Evolutionary conservation across 2,113 vertebrate genomes (phyloP), one percentile per base, ranked within the genome.

Genomic region (Mirza zaza): DNA sequence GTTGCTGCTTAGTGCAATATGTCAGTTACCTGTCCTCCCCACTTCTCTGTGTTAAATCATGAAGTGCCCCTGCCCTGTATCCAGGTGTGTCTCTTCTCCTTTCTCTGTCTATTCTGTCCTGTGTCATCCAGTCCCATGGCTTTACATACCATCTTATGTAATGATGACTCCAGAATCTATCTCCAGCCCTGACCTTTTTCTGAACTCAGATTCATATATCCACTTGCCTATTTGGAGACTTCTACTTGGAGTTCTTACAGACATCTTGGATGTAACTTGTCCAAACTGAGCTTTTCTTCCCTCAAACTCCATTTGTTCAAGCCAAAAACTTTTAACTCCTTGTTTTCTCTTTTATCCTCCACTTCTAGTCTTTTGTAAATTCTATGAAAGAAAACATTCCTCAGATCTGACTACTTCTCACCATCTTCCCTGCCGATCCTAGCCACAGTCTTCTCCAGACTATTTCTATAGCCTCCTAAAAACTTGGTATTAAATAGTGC

Each of bases 1-100:
- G 17, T 32, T 32, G 13, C n/a, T 36, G 27, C 17, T 5, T 25
- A 12, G 4, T 6, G 8, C 2, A 17, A 2, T 2, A 3, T 2
- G 5, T 36, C 17, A 5, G 20, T 76, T 73, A 52, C 14, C 39
- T 8, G 2, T 52, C 42, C n/a, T 48, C 45, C 25, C 32, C 8
- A 0, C 8, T 8, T 86, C 32, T n/a, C 29, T 29, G 65, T 32
- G 29, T 57, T 50, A 29, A 75, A 39, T 68, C 39, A 29, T 17
- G 34, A 34, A 18, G 8, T 36, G 11, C 15, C 36, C 55, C 0
- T 18, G 13, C 4, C 14, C 11, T 42, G 50, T 65, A 1, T 32
- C 18, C 34, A 52, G 67, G 34, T 20, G 45, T 25, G 52, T 71
- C 55, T 10, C 11, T 80, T 48, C 34, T 59, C 50, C 25, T 52